Base-by-base conservation (phyloP, 1,140 invertebrate species). In the Zaprionus camerounensis region DNA sequence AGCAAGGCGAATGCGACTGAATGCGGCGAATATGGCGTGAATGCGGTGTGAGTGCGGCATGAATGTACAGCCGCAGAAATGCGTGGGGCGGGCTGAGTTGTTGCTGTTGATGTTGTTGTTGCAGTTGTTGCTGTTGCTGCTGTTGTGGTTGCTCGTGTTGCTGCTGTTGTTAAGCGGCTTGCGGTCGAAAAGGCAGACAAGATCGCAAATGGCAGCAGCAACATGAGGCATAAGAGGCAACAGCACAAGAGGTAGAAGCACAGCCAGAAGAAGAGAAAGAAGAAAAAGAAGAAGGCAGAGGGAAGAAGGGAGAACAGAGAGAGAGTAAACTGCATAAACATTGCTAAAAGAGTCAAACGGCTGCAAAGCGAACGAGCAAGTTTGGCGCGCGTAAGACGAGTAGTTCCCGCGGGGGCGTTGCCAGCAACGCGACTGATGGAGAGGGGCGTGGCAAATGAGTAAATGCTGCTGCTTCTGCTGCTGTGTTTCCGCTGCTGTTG, bases 151-250 rank as follows among this genome's bases (percentile, higher is more conserved):
- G 28, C 5, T 41, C 20, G 12, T 11, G 57, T 22, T 62, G 71
- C 22, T 41, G 38, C 15, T 46, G 49, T 34, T 63, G 66, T 64
- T 75, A 70, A 70, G 59, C 72, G 53, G 72, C 66, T 75, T 75
- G 72, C 56, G 72, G 72, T 63, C 53, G 58, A 31, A 66, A 57
- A 38, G 57, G 72, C 22, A 70, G 72, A 64, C 72, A 75, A 75
- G 72, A 70, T 75, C 66, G 65, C 68, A 74, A 62, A 46, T 36
- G 64, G 44, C 44, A 57, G 61, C 22, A 46, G 46, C 5, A 31
- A 74, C 46, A 24, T 22, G 38, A 38, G 28, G 41, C 6, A 53
- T 22, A 59, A 72, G 59, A 55, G 34, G 41, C 17, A n/a, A n/a
- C n/a, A 9, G 31, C n/a, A 24, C 22, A 51, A 38, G n/a, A 41